A percentile compares a stretch with the other conserved stretches of the same genome.
These are phyloP conservation scores for Galerucella pusilla DNA, from an alignment of 2,888 invertebrate genomes.

Conservation along the genomic window DNA sequence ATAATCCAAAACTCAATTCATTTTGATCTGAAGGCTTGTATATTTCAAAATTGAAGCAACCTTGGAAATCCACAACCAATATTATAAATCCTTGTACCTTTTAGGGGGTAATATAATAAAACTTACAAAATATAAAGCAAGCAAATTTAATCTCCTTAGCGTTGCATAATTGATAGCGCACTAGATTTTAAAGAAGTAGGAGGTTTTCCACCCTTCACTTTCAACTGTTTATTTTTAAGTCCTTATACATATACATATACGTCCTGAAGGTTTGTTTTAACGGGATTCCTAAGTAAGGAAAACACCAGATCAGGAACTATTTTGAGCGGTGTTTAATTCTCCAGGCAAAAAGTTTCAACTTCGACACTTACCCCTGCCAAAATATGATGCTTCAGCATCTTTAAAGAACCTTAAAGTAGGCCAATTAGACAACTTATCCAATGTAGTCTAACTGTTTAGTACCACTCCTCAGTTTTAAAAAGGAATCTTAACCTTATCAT, in stretches of 20 bases:
- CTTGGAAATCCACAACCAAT: neutral
- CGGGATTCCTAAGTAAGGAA: neutral
- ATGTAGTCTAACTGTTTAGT: no score
- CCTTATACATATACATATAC: constrained; percentile 4
- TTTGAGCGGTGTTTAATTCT: no score
- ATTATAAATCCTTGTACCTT: constrained; percentile 12
- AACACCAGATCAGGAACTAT: no score
- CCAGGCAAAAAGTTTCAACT: no score
- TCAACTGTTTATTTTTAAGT: neutral
- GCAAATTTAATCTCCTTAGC: constrained; percentile 33
- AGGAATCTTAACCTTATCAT: no score
- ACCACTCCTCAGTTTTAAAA: no score
- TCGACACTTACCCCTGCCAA: no score
- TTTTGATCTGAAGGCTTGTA: neutral
- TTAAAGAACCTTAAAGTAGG: no score
- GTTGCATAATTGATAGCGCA: constrained; percentile 49
- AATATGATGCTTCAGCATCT: no score
- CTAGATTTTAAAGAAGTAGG: constrained; percentile 44
- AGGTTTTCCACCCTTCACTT: neutral
- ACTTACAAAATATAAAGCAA: constrained; percentile 20
- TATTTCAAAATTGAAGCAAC: neutral
- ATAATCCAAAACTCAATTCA: neutral
- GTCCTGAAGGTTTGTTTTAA: constrained; percentile 9
- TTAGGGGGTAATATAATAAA: constrained; percentile 8
- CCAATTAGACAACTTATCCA: no score